Evolutionary conservation across 2,797 vertebrate species (phyloP).

Genomic region (Cynopterus sphinx): DNA sequence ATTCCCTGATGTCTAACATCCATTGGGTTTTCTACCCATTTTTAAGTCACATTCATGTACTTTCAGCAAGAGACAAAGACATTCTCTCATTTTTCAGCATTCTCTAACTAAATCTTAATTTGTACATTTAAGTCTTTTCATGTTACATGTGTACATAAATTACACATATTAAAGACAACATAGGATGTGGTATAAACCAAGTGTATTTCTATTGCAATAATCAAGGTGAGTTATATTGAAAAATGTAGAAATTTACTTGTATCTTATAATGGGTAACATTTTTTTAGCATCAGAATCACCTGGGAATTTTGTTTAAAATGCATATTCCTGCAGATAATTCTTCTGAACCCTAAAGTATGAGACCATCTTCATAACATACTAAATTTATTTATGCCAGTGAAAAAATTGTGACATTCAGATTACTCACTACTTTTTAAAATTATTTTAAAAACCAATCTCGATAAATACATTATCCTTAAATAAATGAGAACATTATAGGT

Average conservation of each 20-base stretch:
- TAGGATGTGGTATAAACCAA: not conserved
- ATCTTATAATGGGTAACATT: not conserved
- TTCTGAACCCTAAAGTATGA: not conserved
- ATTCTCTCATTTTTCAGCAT: not conserved
- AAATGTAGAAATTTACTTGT: not conserved
- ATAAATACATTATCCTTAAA: not conserved
- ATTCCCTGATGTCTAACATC: not conserved
- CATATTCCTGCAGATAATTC: not conserved
- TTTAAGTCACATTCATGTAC: not conserved
- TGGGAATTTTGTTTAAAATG: not conserved
- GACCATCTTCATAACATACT: not conserved
- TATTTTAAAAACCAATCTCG: not conserved
- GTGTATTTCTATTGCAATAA: not conserved
- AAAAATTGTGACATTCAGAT: not conserved
- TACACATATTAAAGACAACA: not conserved
- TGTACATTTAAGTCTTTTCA: not conserved
- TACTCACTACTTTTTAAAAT: not conserved
- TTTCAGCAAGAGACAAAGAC: not conserved
- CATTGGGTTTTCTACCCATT: not conserved
- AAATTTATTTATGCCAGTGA: not conserved
- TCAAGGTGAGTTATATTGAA: not conserved
- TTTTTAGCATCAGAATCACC: not conserved
- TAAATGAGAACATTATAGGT: not conserved
- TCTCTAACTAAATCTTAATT: not conserved
- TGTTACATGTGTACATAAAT: not conserved